Conservation (phyloP, 2,888 invertebrate species). For the Ephialtes manifestator region DNA sequence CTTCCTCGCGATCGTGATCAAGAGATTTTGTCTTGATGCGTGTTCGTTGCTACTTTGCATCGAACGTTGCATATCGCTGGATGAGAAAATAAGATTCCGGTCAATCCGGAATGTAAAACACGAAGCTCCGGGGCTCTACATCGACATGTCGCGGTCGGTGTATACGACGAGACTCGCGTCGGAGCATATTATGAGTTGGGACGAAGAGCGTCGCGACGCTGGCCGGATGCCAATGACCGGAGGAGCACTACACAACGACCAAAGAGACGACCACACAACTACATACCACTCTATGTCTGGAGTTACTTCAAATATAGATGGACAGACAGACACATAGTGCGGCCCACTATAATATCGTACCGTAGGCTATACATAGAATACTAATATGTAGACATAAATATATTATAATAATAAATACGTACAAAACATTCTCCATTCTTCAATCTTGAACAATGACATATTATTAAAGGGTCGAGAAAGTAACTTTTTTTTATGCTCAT, state of each 20-base stretch:
- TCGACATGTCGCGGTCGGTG: slow-evolving; percentile 46
- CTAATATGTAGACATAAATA: slow-evolving; percentile 33
- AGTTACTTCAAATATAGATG: slow-evolving; percentile 55
- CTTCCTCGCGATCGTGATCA: slow-evolving; percentile 47
- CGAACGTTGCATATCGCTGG: slow-evolving; percentile 9
- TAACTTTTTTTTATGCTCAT: too few relatives aligned
- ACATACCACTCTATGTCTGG: slow-evolving; percentile 52
- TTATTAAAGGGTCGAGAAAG: background rate
- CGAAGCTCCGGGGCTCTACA: slow-evolving; percentile 26
- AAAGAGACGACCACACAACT: slow-evolving; percentile 36
- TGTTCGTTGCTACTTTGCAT: background rate
- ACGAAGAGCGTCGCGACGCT: slow-evolving; percentile 66
- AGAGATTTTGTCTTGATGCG: slow-evolving; percentile 30
- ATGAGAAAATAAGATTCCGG: slow-evolving; percentile 58
- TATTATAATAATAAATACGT: slow-evolving; percentile 18
- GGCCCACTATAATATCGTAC: slow-evolving; percentile 47
- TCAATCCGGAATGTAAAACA: slow-evolving; percentile 65
- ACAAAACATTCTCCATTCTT: background rate
- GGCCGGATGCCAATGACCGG: slow-evolving; percentile 69
- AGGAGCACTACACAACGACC: slow-evolving; percentile 54
- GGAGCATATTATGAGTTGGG: slow-evolving; percentile 61
- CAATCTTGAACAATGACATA: slow-evolving; percentile 7
- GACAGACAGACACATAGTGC: slow-evolving; percentile 42
- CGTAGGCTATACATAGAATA: slow-evolving; percentile 59
- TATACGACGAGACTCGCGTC: slow-evolving; percentile 52